Conservation (phyloP, 2,797 vertebrate genomes). For the Monodelphis domestica region DNA sequence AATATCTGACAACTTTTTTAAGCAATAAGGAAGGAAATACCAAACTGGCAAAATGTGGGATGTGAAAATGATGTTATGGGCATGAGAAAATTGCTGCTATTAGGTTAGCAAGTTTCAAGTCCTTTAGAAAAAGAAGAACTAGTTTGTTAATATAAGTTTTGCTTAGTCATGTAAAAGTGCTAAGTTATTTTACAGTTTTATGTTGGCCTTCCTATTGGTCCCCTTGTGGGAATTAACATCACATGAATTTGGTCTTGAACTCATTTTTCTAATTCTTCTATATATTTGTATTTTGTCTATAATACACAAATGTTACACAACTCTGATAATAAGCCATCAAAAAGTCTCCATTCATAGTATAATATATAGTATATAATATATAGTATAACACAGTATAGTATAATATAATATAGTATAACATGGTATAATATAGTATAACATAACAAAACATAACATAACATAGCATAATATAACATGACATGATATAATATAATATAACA, state of each 20-base stretch:
- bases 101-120: constrained; percentile 81
- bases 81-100: constrained; percentile 69
- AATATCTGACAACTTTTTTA: constrained; percentile 64
- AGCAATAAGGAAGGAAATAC: constrained; percentile 72
- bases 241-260: constrained; percentile 70
- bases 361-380: too few species aligned
- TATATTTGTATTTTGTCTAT: constrained; percentile 59
- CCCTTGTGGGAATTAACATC: constrained; percentile 67
- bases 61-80: constrained; percentile 71
- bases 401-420: too few species aligned
- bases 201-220: constrained; percentile 72
- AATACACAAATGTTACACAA: constrained; percentile 17
- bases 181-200: constrained; percentile 69
- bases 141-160: constrained; percentile 72
- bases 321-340: background rate
- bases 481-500: too few species aligned
- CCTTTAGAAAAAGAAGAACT: constrained; percentile 84
- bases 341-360: background rate
- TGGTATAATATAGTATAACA: too few species aligned
- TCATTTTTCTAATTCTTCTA: constrained; percentile 22
- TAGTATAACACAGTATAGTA: too few species aligned
- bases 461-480: too few species aligned
- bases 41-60: constrained; percentile 70
- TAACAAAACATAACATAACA: too few species aligned
- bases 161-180: constrained; percentile 78